Evolutionary conservation across 2,888 invertebrate species (phyloP), one percentile per base, ranked within the genome.

Genomic region (Dromius quadrimaculatus): DNA sequence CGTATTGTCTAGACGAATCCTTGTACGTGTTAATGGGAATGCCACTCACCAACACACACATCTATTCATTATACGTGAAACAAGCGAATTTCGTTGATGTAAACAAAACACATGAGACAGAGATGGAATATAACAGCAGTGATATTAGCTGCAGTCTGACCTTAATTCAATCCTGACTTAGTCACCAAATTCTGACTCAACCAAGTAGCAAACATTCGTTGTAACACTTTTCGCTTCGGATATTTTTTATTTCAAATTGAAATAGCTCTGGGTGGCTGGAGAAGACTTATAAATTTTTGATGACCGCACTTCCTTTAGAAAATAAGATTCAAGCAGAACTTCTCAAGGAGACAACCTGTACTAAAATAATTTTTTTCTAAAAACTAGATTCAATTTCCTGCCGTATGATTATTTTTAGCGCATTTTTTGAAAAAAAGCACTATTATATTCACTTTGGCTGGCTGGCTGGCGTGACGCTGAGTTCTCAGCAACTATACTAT

Each of bases 1-100:
- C 66, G 66, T 66, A 66, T 66, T 66, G 66, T 66, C 66, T 66
- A 66, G 66, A 66, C 66, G 66, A 66, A 66, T 66, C 66, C 66
- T 66, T 66, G 66, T 66, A 66, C 66, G 66, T 66, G 66, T 57
- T 66, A 66, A 66, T 66, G 66, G 66, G 54, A 66, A 54, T 54
- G 66, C 66, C 66, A 66, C 36, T 66, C 38, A 54, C 59, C 36
- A 17, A 59, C 36, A 36, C 59, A 36, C 59, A 17, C 36, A 34
- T 36, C 22, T n/a, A n/a, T 9, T 19, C 36, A 17, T n/a, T n/a
- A n/a, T 17, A 13, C 36, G 34, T 36, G 6, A 36, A n/a, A 19
- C 28, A 15, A 1, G 59, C n/a, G 34, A 59, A 59, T 36, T 54
- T 34, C 59, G 36, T 36, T 17, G 19, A 8, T 47, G 50, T 54